Base-by-base conservation (phyloP, 2,888 invertebrate species). In the Ethmia dodecea region DNA sequence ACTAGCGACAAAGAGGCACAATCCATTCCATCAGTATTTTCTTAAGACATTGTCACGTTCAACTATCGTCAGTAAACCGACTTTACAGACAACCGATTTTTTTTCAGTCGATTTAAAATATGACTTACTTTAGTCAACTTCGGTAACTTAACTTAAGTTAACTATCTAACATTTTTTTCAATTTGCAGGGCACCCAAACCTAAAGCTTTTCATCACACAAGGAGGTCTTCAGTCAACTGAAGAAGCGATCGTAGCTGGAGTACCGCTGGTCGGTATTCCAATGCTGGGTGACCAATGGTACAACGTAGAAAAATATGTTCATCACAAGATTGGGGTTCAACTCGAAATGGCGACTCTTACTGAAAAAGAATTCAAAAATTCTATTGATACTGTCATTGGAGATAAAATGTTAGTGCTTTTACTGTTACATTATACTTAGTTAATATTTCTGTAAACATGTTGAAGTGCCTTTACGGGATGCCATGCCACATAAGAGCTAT, bases 131-230 rank as follows among this genome's bases (percentile, higher is more conserved):
- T n/a, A n/a, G n/a, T n/a, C n/a, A n/a, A n/a, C n/a, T n/a, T n/a
- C n/a, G n/a, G n/a, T n/a, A n/a, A n/a, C n/a, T n/a, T n/a, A n/a
- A n/a, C n/a, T n/a, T n/a, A n/a, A n/a, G n/a, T n/a, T n/a, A n/a
- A n/a, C n/a, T n/a, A n/a, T n/a, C n/a, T n/a, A n/a, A n/a, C n/a
- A n/a, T n/a, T n/a, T n/a, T n/a, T n/a, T n/a, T n/a, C n/a, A n/a
- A n/a, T n/a, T 48, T 54, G 12, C 35, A 70, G 69, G 48, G 3
- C 84, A 86, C 45, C 68, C 73, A 6, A 84, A 80, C 12, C 34
- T 86, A 2, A 83, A 78, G 37, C 37, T 78, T 1, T 86, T 86
- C 38, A 66, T 84, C 18, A 77, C 74, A 0, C 81, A 83, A 65
- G 77, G 72, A 32, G 80, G 81, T 3, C 43, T 77, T 1, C 78